These are phyloP conservation scores for Malurus leucopterus DNA, from an alignment of 2,797 vertebrate genomes.

Conservation along the genomic window DNA sequence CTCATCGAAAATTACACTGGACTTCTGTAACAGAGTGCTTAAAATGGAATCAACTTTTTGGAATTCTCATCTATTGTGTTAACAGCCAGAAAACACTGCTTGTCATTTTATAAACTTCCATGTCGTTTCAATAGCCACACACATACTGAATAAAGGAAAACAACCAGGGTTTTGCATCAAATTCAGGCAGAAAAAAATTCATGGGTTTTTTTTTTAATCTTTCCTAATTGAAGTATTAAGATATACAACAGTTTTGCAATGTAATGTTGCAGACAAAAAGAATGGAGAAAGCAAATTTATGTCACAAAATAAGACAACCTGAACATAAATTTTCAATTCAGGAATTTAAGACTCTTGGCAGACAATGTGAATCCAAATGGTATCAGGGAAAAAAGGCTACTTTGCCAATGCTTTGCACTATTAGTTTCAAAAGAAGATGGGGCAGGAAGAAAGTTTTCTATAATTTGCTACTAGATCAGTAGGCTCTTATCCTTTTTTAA, in stretches of 20 bases:
- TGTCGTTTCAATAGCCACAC: neutral
- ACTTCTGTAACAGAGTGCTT: neutral
- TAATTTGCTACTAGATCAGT: neutral
- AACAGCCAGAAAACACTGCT: neutral
- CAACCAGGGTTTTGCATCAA: neutral
- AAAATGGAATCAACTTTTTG: neutral
- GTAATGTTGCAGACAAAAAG: neutral
- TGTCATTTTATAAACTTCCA: neutral
- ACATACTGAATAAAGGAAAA: neutral
- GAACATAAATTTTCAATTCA: neutral
- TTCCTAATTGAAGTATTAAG: neutral
- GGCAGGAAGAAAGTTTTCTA: neutral
- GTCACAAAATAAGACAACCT: neutral
- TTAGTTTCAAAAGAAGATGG: neutral
- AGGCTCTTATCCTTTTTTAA: neutral
- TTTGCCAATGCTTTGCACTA: neutral
- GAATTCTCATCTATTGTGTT: neutral
- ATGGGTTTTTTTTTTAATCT: fast-evolving
- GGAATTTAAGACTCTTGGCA: neutral
- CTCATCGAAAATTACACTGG: neutral
- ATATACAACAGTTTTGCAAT: neutral
- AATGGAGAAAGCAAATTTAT: neutral
- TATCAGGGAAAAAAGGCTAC: neutral
- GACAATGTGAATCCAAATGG: neutral
- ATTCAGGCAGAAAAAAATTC: neutral